Evolutionary conservation across 2,888 invertebrate species (phyloP).

Genomic region (Lasioglossum pauxillum): DNA sequence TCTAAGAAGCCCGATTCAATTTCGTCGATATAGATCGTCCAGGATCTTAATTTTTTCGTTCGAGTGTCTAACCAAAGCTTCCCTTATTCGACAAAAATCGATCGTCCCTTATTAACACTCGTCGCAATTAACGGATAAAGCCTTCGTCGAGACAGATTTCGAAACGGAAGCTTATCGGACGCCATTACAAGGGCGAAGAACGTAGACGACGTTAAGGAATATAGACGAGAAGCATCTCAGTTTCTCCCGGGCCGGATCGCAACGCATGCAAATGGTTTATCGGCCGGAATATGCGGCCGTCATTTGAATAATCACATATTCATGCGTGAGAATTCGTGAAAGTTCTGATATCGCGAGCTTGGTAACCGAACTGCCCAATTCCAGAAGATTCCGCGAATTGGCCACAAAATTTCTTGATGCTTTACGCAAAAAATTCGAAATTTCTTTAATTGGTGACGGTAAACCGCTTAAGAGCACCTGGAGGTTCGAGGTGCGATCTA

Average conservation of each 20-base stretch:
- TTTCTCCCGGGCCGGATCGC: neutral
- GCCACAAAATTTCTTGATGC: neutral
- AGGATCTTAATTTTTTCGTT: neutral
- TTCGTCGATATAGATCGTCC: neutral
- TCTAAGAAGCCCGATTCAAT: neutral
- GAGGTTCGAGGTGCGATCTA: neutral
- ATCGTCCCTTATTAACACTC: neutral
- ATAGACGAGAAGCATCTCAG: conserved; percentile 26
- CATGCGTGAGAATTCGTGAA: conserved; percentile 39
- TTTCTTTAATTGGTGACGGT: neutral
- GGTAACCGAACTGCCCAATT: conserved; percentile 5
- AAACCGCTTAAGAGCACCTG: no score
- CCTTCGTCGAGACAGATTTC: neutral
- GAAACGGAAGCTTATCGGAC: neutral
- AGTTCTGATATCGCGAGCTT: conserved; percentile 15
- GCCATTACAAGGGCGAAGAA: neutral
- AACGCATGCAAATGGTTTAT: conserved; percentile 44
- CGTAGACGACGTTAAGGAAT: neutral
- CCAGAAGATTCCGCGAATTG: conserved; percentile 10
- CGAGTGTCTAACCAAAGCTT: neutral
- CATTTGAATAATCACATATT: conserved; percentile 60
- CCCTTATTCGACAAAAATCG: neutral
- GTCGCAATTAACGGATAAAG: neutral
- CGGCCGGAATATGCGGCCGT: conserved; percentile 38
- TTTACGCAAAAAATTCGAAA: neutral